A percentile compares a stretch with the other conserved stretches of the same genome.
Evolutionary conservation across 2,797 vertebrate species (phyloP).

Genomic region (Myotis pilosus): DNA sequence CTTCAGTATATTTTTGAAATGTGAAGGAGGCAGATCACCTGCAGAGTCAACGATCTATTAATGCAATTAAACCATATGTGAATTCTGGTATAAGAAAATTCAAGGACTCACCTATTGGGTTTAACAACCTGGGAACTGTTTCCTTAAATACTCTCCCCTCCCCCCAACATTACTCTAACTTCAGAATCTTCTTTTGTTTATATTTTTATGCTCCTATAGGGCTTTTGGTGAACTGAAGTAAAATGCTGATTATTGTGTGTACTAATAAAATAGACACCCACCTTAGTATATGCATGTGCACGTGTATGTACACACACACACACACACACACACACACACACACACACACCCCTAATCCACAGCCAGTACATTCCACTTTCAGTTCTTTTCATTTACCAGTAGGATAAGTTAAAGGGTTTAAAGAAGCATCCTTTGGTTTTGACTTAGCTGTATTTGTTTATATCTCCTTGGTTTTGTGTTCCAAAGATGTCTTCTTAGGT

Average conservation of each 20-base stretch:
- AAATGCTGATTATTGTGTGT: neutral
- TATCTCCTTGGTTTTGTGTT: conserved; percentile 71
- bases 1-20: conserved; percentile 18
- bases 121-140: neutral
- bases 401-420: conserved; percentile 19
- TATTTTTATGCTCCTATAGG: neutral
- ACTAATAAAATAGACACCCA: neutral
- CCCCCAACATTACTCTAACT: neutral
- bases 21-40: neutral
- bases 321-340: too few relatives aligned
- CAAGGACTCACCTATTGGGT: neutral
- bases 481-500: conserved; percentile 66
- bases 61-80: neutral
- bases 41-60: neutral
- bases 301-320: accelerated
- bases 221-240: neutral
- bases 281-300: accelerated
- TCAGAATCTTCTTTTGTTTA: neutral
- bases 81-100: neutral
- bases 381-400: neutral
- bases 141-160: neutral
- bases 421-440: conserved; percentile 51
- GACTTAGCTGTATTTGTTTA: conserved; percentile 70
- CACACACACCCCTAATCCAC: neutral
- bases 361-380: neutral